Evolutionary conservation across 2,113 vertebrate genomes (phyloP).

Genomic region (Chloroceryle aenea): DNA sequence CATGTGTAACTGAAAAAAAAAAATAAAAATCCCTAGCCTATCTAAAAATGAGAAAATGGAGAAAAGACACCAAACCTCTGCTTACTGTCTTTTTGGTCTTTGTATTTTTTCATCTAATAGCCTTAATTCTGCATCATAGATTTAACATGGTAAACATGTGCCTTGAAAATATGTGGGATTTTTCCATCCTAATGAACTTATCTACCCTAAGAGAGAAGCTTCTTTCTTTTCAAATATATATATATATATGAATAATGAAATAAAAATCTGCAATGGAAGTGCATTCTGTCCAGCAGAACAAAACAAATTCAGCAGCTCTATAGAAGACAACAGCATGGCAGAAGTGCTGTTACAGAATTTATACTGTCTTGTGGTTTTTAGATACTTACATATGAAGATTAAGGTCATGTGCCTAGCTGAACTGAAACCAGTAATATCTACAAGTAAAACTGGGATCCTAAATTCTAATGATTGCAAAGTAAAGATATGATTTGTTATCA

Average conservation of each 20-base stretch:
- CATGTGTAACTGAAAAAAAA: background rate
- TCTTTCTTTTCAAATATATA: background rate
- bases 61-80: background rate
- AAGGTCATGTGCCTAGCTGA: background rate
- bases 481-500: background rate
- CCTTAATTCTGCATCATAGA: background rate
- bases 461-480: background rate
- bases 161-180: background rate
- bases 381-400: background rate
- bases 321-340: background rate
- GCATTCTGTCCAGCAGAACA: background rate
- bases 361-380: background rate
- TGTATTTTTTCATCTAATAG: background rate
- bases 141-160: background rate
- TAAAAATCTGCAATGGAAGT: background rate
- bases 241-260: background rate
- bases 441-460: background rate
- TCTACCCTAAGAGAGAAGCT: background rate
- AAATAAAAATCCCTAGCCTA: background rate
- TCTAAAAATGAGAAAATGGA: background rate
- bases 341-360: background rate
- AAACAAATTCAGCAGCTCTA: background rate
- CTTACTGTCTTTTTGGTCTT: background rate
- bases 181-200: background rate
- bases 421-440: background rate